Conservation (phyloP, 2,113 vertebrate species). For the Dicerorhinus sumatrensis region DNA sequence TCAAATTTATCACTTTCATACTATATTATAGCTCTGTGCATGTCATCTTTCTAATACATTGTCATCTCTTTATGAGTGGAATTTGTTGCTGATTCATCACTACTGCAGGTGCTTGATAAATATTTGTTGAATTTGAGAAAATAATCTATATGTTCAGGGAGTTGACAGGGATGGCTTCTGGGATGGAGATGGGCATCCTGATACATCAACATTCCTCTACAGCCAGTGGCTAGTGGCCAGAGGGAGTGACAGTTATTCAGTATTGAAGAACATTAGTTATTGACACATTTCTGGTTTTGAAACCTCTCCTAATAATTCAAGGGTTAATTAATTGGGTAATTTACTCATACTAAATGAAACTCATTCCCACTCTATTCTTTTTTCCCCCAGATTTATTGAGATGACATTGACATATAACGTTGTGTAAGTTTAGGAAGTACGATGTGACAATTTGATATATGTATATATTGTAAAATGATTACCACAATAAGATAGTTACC, state of each 20-base stretch:
- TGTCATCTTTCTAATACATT: neutral
- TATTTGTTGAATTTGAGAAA: constrained; percentile 4
- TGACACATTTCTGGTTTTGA: neutral
- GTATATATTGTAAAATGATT: neutral
- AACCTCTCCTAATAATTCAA: neutral
- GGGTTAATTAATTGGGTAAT: neutral
- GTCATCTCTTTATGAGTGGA: neutral
- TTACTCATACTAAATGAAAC: neutral
- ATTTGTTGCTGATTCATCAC: neutral
- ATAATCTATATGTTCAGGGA: neutral
- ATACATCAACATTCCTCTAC: neutral
- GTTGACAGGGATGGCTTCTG: neutral
- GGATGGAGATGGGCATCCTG: neutral
- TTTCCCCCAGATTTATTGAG: neutral
- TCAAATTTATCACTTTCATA: neutral
- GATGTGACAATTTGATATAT: neutral
- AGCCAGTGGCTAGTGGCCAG: neutral
- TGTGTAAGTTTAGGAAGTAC: neutral
- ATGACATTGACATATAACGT: neutral
- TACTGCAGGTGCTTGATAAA: neutral
- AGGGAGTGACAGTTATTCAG: neutral
- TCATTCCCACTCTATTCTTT: neutral
- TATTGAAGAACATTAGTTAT: neutral
- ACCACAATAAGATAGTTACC: neutral
- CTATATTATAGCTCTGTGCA: neutral